These are phyloP conservation scores for Aldabrachelys gigantea DNA, from an alignment of 2,113 vertebrate species.

Conservation along the genomic window DNA sequence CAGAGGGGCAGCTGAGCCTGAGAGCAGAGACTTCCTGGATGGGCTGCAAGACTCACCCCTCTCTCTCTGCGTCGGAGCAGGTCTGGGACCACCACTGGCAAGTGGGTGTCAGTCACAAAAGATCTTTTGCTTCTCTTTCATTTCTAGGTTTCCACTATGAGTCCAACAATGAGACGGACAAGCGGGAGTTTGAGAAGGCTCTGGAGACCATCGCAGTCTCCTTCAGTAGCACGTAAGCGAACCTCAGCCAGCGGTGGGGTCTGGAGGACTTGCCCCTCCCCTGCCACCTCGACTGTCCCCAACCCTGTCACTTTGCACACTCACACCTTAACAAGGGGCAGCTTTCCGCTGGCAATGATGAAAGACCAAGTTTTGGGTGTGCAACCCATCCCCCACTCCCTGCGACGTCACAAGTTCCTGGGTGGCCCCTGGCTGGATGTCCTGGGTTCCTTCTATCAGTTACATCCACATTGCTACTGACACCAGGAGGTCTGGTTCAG, in stretches of 20 bases:
- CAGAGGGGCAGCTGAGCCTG: not conserved
- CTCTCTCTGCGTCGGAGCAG: too few species aligned
- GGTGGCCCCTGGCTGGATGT: not conserved
- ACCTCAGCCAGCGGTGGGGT: fast-evolving
- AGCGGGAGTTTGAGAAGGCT: constrained; percentile 94
- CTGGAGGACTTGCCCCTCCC: fast-evolving
- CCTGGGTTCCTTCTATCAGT: not conserved
- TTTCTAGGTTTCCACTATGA: constrained; percentile 92
- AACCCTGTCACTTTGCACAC: fast-evolving
- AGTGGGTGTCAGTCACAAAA: fast-evolving
- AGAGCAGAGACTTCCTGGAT: not conserved
- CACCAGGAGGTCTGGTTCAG: not conserved
- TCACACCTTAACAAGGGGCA: fast-evolving
- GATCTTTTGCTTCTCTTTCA: fast-evolving
- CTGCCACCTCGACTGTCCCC: fast-evolving
- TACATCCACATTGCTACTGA: not conserved
- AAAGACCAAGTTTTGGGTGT: not conserved
- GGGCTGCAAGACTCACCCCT: not conserved
- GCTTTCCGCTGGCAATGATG: not conserved
- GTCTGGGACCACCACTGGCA: fast-evolving
- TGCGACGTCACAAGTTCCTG: not conserved
- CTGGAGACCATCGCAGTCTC: constrained; percentile 95
- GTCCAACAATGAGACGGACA: constrained; percentile 85
- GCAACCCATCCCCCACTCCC: not conserved
- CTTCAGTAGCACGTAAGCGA: constrained; percentile 95